Conservation (phyloP, 2,888 invertebrate species). For the Orthonychiurus folsomi region DNA sequence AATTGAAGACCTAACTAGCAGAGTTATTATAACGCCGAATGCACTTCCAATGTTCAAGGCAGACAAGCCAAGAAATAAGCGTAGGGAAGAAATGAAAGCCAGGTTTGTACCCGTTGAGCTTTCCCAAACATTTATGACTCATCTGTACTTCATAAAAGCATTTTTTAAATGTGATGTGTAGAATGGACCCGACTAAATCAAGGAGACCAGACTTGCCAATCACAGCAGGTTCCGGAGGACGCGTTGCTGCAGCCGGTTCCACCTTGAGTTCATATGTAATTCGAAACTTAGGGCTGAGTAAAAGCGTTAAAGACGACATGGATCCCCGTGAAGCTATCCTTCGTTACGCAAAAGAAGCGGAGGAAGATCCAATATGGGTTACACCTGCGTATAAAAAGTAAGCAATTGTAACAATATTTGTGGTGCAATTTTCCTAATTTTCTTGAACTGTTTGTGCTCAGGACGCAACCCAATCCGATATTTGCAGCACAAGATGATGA, state of each 20-base stretch:
- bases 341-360: slow-evolving; percentile 88
- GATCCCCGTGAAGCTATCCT: slow-evolving; percentile 93
- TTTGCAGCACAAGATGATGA: slow-evolving; percentile 50
- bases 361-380: slow-evolving; percentile 93
- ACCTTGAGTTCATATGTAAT: slow-evolving; percentile 95
- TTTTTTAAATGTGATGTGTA: slow-evolving; percentile 22
- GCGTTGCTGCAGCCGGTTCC: slow-evolving; percentile 88
- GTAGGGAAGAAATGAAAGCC: slow-evolving; percentile 37
- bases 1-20: slow-evolving; percentile 71
- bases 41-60: slow-evolving; percentile 90
- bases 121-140: not conserved
- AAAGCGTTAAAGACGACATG: slow-evolving; percentile 76
- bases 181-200: slow-evolving; percentile 69
- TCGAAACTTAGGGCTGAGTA: slow-evolving; percentile 85
- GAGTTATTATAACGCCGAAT: slow-evolving; percentile 92
- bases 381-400: slow-evolving; percentile 74
- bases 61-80: slow-evolving; percentile 61
- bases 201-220: slow-evolving; percentile 75
- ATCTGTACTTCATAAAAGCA: not conserved
- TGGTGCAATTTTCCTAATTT: slow-evolving; percentile 7
- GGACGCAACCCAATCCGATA: slow-evolving; percentile 75
- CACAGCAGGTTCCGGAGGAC: slow-evolving; percentile 71
- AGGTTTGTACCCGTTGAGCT: slow-evolving; percentile 24
- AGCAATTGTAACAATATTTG: too few species aligned
- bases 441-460: slow-evolving; percentile 17